Conservation (phyloP, 1,140 invertebrate species). For the Drosophila sechellia region DNA sequence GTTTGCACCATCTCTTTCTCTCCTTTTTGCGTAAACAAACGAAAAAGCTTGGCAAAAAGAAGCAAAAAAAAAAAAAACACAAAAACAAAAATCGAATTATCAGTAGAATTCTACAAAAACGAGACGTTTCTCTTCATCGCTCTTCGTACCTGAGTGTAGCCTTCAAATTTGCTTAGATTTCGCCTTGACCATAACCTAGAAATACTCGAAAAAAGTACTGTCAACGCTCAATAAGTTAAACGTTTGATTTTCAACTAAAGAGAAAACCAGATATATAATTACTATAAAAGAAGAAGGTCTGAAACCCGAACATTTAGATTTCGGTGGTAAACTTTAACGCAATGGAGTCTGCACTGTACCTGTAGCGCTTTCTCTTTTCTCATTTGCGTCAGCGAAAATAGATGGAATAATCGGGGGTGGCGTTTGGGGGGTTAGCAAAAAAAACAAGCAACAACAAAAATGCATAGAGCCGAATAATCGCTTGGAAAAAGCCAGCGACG, state of each 20-base stretch:
- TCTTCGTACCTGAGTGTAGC: conserved; percentile 48
- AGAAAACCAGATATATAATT: neutral
- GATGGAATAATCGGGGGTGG: neutral
- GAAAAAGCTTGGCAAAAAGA: conserved; percentile 49
- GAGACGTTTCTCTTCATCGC: neutral
- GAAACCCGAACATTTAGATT: no score
- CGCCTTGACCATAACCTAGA: conserved; percentile 80
- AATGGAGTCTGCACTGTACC: conserved; percentile 12
- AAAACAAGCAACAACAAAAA: conserved; percentile 29
- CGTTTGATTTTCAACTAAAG: neutral
- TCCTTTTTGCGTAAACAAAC: conserved; percentile 68
- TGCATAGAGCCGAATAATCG: conserved; percentile 39
- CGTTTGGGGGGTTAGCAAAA: neutral
- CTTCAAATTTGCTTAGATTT: conserved; percentile 72
- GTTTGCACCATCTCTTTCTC: conserved; percentile 9
- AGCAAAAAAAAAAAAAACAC: conserved; percentile 10
- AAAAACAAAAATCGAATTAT: conserved; percentile 51
- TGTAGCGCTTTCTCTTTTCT: conserved; percentile 30
- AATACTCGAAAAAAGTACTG: conserved; percentile 45
- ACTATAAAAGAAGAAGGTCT: no score
- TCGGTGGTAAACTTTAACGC: no score
- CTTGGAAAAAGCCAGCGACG: conserved; percentile 38
- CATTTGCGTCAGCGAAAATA: conserved; percentile 32
- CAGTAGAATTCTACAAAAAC: conserved; percentile 44
- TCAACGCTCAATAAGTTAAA: neutral